Evolutionary conservation across 2,888 invertebrate genomes (phyloP).

Genomic region (Thecocarcelia acutangulata): DNA sequence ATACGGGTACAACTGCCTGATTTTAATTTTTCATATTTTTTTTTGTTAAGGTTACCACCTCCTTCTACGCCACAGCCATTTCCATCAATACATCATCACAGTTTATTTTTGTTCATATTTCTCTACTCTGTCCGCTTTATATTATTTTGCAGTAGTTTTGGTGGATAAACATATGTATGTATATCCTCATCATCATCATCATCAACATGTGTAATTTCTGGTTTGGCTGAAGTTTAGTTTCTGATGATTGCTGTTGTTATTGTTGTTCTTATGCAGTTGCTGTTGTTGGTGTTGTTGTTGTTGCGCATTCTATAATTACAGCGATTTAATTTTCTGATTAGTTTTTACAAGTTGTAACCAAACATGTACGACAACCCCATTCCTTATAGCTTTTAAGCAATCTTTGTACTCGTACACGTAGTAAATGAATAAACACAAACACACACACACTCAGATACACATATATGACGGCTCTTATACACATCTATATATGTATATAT

Average conservation of each 20-base stretch:
- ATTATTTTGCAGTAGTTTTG: slow-evolving; percentile 22
- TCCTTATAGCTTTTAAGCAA: slow-evolving; percentile 58
- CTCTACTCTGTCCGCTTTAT: slow-evolving; percentile 11
- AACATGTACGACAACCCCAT: slow-evolving; percentile 68
- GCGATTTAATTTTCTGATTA: slow-evolving; percentile 81
- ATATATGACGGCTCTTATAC: too few relatives aligned
- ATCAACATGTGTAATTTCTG: slow-evolving; percentile 59
- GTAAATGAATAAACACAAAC: neutral
- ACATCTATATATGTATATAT: too few relatives aligned
- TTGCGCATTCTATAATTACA: slow-evolving; percentile 80
- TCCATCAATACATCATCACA: slow-evolving; percentile 68
- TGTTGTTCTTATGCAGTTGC: too few relatives aligned
- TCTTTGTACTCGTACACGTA: slow-evolving; percentile 42
- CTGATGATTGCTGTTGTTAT: slow-evolving; percentile 35
- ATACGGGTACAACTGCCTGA: slow-evolving; percentile 20
- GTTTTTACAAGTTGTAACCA: slow-evolving; percentile 74
- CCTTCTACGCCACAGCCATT: slow-evolving; percentile 63
- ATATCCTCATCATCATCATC: slow-evolving; percentile 26
- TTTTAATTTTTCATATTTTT: slow-evolving; percentile 36
- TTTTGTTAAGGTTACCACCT: slow-evolving; percentile 60
- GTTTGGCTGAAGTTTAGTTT: slow-evolving; percentile 40
- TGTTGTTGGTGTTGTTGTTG: slow-evolving; percentile 47
- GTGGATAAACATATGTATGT: slow-evolving; percentile 1
- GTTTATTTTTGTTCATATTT: slow-evolving; percentile 26
- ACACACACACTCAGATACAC: neutral